Conservation (phyloP, 2,797 vertebrate genomes). For the Nyctibius grandis region DNA sequence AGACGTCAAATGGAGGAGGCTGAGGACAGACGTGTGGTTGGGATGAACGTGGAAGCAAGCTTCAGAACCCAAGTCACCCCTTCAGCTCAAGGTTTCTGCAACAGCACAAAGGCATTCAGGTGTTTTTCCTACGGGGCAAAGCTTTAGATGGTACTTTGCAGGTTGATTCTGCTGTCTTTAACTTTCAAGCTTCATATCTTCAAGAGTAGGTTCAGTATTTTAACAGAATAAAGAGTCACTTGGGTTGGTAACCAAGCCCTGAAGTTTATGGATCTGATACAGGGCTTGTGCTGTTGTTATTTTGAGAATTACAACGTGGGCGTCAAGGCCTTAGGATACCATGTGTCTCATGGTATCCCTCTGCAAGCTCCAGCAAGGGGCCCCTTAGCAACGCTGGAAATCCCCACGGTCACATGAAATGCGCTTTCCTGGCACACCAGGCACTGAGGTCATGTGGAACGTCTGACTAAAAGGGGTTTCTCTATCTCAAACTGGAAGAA, state of each 20-base stretch:
- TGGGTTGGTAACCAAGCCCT: slow-evolving; percentile 19
- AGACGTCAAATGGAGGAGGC: neutral
- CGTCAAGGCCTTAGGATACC: neutral
- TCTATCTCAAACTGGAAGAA: slow-evolving; percentile 21
- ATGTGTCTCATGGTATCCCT: neutral
- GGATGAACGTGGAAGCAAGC: neutral
- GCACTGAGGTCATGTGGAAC: slow-evolving; percentile 22
- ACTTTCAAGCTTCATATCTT: neutral
- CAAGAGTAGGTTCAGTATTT: neutral
- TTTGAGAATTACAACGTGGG: slow-evolving; percentile 9
- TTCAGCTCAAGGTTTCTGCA: neutral
- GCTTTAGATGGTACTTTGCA: neutral
- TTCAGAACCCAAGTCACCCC: neutral
- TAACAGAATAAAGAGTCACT: neutral
- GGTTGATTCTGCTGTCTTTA: neutral
- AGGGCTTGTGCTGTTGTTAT: slow-evolving; percentile 3
- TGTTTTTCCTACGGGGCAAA: neutral
- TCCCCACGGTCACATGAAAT: slow-evolving; percentile 10
- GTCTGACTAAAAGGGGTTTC: slow-evolving; percentile 11
- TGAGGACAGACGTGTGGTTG: neutral
- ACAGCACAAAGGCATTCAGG: neutral
- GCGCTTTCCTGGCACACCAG: slow-evolving; percentile 12
- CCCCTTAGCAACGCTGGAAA: slow-evolving; percentile 37
- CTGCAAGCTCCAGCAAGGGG: slow-evolving; percentile 43
- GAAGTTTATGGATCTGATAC: neutral